Evolutionary conservation across 2,888 invertebrate species (phyloP), one percentile per base, ranked within the genome.

Genomic region (Patella ulyssiponensis): DNA sequence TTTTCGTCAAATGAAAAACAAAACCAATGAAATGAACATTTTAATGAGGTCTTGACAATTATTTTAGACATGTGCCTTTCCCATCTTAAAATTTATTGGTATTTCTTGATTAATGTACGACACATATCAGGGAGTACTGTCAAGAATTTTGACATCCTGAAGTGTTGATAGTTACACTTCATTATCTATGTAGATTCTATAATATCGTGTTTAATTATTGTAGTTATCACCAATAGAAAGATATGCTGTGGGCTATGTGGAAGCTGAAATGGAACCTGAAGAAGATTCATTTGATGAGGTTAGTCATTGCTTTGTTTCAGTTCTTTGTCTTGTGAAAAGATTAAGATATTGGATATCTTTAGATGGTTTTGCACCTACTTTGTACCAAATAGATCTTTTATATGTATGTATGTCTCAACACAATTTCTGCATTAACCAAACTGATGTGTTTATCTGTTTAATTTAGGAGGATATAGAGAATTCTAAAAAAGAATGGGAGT

Each of bases 201-300:
- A 27, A 54, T 51, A 15, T 75, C 14, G 44, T 20, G 56, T 73
- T 72, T 73, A 20, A 33, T 58, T 74, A 27, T 82, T 86, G 74
- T 84, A 99, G 98, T 92, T 99, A 81, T 95, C 96, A 56, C 97
- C 98, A 1, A 95, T 99, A 81, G 99, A 99, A 93, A 94, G 96
- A 76, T 99, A 98, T 92, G 99, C 99, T 20, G 96, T 99, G 94
- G 94, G 95, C 33, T 95, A 97, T 89, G 95, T 98, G 86, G 99
- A 99, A 92, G 94, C 95, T 85, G 95, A 96, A 77, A 95, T 96
- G 92, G 94, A 95, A 27, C 95, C 95, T 20, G 94, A 94, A 88
- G 93, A 94, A 17, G 96, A 64, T n/a, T 71, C 44, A 44, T 44
- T 52, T 52, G 52, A 52, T 44, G 44, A 52, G 44, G 52, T 71